Evolutionary conservation across 2,113 vertebrate genomes (phyloP).

Genomic region (Leiothrix lutea): DNA sequence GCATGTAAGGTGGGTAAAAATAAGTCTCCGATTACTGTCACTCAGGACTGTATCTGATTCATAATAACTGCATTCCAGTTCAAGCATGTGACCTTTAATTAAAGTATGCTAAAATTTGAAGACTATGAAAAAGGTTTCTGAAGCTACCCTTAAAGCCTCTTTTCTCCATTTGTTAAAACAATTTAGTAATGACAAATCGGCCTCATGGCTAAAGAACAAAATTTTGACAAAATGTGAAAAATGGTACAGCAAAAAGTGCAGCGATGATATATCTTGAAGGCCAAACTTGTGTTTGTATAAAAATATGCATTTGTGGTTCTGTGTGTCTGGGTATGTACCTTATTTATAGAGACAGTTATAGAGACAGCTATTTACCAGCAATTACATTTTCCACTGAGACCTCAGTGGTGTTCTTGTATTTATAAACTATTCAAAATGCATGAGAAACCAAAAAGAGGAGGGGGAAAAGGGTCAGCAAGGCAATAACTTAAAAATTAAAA

Average conservation of each 20-base stretch:
- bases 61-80: background rate
- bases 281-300: fast-evolving
- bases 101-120: background rate
- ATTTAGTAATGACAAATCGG: background rate
- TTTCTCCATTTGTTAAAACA: background rate
- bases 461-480: background rate
- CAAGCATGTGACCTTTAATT: background rate
- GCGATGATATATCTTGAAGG: background rate
- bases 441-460: background rate
- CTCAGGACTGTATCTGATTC: background rate
- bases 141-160: background rate
- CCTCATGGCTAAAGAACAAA: background rate
- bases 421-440: conserved; percentile 26
- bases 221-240: background rate
- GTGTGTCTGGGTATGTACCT: background rate
- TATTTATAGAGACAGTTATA: background rate
- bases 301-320: background rate
- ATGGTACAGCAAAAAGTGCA: background rate
- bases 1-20: background rate
- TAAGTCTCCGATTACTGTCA: background rate
- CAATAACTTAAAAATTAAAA: conserved; percentile 43
- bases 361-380: background rate
- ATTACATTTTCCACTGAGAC: background rate
- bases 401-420: background rate
- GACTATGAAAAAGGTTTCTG: background rate